Base-by-base conservation (phyloP, 2,888 invertebrate genomes). In the Argynnis bischoffii region DNA sequence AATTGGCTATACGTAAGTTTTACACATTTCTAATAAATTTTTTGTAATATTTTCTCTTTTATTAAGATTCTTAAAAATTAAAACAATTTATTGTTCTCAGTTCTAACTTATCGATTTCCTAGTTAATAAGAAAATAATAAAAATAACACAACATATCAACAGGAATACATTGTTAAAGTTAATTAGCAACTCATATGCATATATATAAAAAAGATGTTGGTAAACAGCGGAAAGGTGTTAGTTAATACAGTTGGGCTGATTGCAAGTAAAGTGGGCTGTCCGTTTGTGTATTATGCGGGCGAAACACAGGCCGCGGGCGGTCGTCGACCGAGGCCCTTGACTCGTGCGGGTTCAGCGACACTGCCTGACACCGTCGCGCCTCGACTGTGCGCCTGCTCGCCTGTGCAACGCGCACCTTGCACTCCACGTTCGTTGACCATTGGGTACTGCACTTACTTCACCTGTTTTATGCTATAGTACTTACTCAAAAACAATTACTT, bases 261-360 rank as follows among this genome's bases (percentile, higher is more conserved):
- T 69, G 68, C 65, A 70, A 67, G 66, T 55, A 69, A 66, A 63
- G 81, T 82, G 79, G 80, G 83, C 80, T 81, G 81, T 81, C 79
- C 79, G 85, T 84, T 74, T 73, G 85, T 84, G 79, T 78, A 81
- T 81, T 81, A 82, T 86, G 83, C 84, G 83, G 81, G 83, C 83
- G 83, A 81, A 84, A 79, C 84, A 81, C 83, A 81, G 83, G 80
- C 84, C 81, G 84, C 81, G 82, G 75, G 81, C 91, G 91, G 91
- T 90, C 92, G 88, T 86, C 91, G 91, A 90, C 92, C 92, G 89
- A 79, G 92, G 91, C 92, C 92, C 91, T 92, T 90, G 91, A 90
- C 91, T 90, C 78, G 86, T 79, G 82, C 83, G 80, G 86, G 92
- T 90, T 92, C 92, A 90, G 80, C 89, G 92, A 91, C 91, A 87